Evolutionary conservation across 2,113 vertebrate species (phyloP), one percentile per base, ranked within the genome.

Genomic region (Dryoscopus gambensis): DNA sequence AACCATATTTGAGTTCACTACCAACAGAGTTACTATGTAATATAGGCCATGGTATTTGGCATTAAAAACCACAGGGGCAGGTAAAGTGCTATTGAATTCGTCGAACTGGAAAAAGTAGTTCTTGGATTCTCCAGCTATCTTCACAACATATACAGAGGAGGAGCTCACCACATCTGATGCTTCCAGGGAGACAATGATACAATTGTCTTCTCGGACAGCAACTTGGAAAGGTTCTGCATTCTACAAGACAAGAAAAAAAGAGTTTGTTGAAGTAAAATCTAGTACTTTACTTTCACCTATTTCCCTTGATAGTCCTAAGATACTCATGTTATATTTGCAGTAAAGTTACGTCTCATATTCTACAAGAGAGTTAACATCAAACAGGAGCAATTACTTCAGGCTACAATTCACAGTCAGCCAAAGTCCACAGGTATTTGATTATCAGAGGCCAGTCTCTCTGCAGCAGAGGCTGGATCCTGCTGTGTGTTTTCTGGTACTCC

Each of bases 71-170:
- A 99, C 90, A 17, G 98, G 98, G 53, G 97, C 93, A 47, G 98
- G 98, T 91, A 98, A 96, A 79, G 98, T 97, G 91, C 97, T 96
- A 81, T 98, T 98, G 96, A 92, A 95, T 89, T 99, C 98, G 63
- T 98, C 95, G 3, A 99, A 99, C 93, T 98, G 98, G 30, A 99
- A 98, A 89, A 99, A 98, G 93, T 98, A 98, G 59, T 97, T 98
- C 77, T 98, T 98, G 21, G 99, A 98, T 97, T 99, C 99, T 46
- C 99, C 99, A 4, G 98, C 98, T 95, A 99, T 97, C 97, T 98
- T 99, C 65, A 98, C 99, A 7, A 99, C 98, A 67, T 99, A 99
- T 3, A 97, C 97, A 9, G 98, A 98, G 49, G 97, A 97, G 25
- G 98, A 97, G 50, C 97, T 98, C 91, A 96, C 97, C 80, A 99